Evolutionary conservation across 2,888 invertebrate species (phyloP).

Genomic region (Ichneumon xanthorius): DNA sequence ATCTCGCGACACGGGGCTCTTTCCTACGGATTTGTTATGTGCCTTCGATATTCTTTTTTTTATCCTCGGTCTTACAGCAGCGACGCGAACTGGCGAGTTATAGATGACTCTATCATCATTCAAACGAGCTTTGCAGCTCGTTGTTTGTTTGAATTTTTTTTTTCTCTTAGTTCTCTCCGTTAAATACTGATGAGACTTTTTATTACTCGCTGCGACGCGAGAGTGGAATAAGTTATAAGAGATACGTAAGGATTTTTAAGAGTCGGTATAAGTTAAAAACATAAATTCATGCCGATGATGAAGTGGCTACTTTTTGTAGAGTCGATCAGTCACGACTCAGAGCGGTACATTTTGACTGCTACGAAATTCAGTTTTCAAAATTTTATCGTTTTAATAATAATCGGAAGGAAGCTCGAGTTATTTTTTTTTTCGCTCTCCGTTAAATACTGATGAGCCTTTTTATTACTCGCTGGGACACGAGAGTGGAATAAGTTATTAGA

Average conservation of each 20-base stretch:
- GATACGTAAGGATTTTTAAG: too few relatives aligned
- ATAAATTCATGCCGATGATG: too few relatives aligned
- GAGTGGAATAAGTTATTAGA: background rate
- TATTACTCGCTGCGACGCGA: background rate
- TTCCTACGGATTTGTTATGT: slow-evolving; percentile 1
- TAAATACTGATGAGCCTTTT: background rate
- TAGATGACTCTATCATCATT: background rate
- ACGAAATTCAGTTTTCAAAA: too few relatives aligned
- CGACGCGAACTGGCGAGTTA: background rate
- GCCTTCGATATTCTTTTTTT: background rate
- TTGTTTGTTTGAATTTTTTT: background rate
- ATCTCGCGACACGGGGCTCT: slow-evolving; percentile 17
- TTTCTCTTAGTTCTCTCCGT: background rate
- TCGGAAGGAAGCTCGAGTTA: too few relatives aligned
- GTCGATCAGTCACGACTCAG: too few relatives aligned
- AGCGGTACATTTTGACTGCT: too few relatives aligned
- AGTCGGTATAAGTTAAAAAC: too few relatives aligned
- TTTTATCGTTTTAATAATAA: too few relatives aligned
- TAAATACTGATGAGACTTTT: background rate
- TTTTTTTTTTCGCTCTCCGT: background rate
- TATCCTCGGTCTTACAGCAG: background rate
- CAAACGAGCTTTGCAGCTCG: background rate
- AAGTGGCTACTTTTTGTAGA: too few relatives aligned
- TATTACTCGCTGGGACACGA: background rate
- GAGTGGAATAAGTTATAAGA: too few relatives aligned